A percentile compares a stretch with the other conserved stretches of the same genome.
Evolutionary conservation across 2,888 invertebrate species (phyloP).

Genomic region (Octonoba sinensis): DNA sequence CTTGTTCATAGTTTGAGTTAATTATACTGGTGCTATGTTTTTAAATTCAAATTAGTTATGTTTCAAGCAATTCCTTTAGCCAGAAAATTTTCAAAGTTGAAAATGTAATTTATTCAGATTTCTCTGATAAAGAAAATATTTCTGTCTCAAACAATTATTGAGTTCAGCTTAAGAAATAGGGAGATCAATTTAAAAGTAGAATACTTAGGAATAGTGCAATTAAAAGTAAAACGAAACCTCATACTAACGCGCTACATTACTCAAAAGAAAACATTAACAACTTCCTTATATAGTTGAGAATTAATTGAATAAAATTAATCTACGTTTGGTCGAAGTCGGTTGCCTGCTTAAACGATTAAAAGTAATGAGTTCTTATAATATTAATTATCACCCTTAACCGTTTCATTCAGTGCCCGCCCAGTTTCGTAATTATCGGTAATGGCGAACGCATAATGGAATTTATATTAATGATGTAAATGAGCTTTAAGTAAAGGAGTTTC

Average conservation of each 20-base stretch:
- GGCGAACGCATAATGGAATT: neutral
- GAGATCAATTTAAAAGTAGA: too few species aligned
- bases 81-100: too few species aligned
- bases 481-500: neutral
- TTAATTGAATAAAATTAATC: slow-evolving; percentile 16
- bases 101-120: too few species aligned
- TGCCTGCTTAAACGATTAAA: slow-evolving; percentile 3
- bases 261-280: neutral
- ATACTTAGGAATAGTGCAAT: neutral
- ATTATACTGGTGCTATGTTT: too few species aligned
- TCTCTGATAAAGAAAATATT: too few species aligned
- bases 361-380: slow-evolving; percentile 32
- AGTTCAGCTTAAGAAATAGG: too few species aligned
- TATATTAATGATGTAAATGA: neutral
- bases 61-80: too few species aligned
- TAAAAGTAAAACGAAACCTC: neutral
- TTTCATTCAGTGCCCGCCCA: slow-evolving; percentile 29
- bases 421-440: slow-evolving; percentile 28
- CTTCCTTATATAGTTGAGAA: neutral
- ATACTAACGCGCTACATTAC: neutral
- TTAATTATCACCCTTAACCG: slow-evolving; percentile 50
- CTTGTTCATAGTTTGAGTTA: too few species aligned
- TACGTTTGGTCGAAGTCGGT: neutral
- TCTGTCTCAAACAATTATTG: too few species aligned
- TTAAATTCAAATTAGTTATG: too few species aligned